These are phyloP conservation scores for Tribolium freemani DNA, from an alignment of 2,888 invertebrate genomes.

Conservation along the genomic window DNA sequence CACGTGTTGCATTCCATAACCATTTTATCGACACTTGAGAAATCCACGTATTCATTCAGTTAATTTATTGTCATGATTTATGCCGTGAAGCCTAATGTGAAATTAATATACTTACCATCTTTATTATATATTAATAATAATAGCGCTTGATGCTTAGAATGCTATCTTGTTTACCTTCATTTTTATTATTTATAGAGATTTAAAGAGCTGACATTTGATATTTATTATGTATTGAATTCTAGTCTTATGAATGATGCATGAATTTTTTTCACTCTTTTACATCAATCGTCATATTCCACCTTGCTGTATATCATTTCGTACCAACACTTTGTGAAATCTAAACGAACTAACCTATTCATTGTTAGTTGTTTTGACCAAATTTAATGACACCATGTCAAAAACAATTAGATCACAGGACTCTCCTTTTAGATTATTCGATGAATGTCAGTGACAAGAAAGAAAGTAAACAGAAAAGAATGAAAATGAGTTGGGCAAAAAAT, in stretches of 20 bases:
- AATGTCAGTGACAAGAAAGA: background rate
- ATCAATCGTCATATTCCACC: conserved; percentile 24
- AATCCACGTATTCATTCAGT: conserved; percentile 18
- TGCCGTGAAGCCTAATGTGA: conserved; percentile 2
- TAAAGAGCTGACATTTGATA: conserved; percentile 53
- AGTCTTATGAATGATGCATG: conserved; percentile 41
- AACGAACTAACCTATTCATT: background rate
- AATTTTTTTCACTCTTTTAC: conserved; percentile 33
- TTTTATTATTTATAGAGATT: conserved; percentile 47
- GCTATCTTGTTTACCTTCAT: conserved; percentile 44
- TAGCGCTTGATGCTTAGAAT: conserved; percentile 24
- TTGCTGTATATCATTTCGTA: conserved; percentile 15
- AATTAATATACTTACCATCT: conserved; percentile 27
- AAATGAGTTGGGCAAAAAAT: background rate
- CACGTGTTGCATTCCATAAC: background rate
- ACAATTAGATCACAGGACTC: background rate
- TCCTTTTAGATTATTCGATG: background rate
- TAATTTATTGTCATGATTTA: conserved; percentile 4
- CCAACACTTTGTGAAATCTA: conserved; percentile 12
- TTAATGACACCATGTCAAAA: background rate
- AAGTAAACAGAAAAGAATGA: background rate
- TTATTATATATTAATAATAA: conserved; percentile 26
- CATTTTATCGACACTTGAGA: conserved; percentile 12
- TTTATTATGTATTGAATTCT: conserved; percentile 53
- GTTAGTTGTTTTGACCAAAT: background rate